Base-by-base conservation (phyloP, 2,888 invertebrate genomes). In the Seira sanloemensis region DNA sequence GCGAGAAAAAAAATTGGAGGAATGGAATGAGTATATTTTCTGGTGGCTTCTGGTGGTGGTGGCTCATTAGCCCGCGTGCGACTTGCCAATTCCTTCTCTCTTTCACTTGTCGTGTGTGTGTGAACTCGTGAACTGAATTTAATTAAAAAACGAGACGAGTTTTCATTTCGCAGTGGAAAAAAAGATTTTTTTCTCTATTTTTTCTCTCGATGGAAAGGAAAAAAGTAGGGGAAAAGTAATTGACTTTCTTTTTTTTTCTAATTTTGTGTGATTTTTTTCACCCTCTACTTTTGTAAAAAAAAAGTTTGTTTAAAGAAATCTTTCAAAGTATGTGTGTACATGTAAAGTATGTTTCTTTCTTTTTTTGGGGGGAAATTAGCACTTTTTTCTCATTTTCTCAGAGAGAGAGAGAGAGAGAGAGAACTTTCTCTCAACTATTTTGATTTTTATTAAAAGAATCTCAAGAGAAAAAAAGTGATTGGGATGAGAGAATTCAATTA, bases 101-200 rank as follows among this genome's bases (percentile, higher is more conserved):
- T 21, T 4, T 68, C n/a, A 1, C 68, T n/a, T 68, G 26, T 26
- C 27, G 68, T 26, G 19, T 26, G 27, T 18, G 16, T 68, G 9
- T 27, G n/a, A 16, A 58, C 65, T 69, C 68, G 80, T 81, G 81
- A 76, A 76, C 26, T 71, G 76, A 81, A 76, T 81, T 81, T 81
- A 81, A 81, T 81, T 81, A 81, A 81, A 81, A 71, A 37, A 54
- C 23, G 75, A 18, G 26, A 62, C 46, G 74, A 80, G 69, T 80
- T 73, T 75, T 69, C 58, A 58, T 19, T 21, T 23, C 68, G 58
- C 7, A 24, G n/a, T 50, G n/a, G 58, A 24, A 19, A 50, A n/a
- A 12, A 37, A 37, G 37, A 7, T 37, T 37, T 7, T 37, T 37
- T 37, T n/a, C n/a, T n/a, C n/a, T n/a, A n/a, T n/a, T n/a, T n/a